A percentile compares a stretch with the other conserved stretches of the same genome.
phyloP scores from a whole-genome alignment of 2,888 invertebrate genomes.

The Ethmia dodecea region DNA sequence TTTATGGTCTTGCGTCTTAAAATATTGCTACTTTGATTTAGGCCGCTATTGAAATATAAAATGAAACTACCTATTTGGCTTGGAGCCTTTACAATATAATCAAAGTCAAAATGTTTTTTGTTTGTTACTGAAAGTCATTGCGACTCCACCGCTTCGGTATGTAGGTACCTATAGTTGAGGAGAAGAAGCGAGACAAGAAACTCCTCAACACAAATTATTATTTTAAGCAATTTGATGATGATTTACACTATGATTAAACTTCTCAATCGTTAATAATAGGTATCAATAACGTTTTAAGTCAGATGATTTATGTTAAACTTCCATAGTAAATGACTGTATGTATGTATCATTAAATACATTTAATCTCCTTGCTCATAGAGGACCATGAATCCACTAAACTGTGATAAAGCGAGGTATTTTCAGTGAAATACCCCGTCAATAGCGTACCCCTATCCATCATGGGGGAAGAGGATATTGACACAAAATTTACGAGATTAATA shows the following conservation, averaged over 20 bases:
- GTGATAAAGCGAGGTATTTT: constrained; percentile 37
- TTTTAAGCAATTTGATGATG: background rate
- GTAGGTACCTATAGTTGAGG: no score
- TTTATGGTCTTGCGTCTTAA: no score
- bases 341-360: no score
- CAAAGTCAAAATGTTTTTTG: background rate
- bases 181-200: no score
- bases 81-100: background rate
- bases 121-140: background rate
- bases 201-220: no score
- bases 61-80: background rate
- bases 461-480: constrained; percentile 47
- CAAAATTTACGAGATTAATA: constrained; percentile 72
- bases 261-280: background rate
- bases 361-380: no score
- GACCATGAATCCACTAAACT: no score
- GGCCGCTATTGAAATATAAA: background rate
- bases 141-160: no score
- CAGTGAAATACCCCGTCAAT: constrained; percentile 54
- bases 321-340: no score
- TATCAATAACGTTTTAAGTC: no score
- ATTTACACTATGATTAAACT: background rate
- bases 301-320: no score
- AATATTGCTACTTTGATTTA: background rate
- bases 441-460: constrained; percentile 66